Base-by-base conservation (phyloP, 2,113 vertebrate genomes). In the Sakesphorus luctuosus region DNA sequence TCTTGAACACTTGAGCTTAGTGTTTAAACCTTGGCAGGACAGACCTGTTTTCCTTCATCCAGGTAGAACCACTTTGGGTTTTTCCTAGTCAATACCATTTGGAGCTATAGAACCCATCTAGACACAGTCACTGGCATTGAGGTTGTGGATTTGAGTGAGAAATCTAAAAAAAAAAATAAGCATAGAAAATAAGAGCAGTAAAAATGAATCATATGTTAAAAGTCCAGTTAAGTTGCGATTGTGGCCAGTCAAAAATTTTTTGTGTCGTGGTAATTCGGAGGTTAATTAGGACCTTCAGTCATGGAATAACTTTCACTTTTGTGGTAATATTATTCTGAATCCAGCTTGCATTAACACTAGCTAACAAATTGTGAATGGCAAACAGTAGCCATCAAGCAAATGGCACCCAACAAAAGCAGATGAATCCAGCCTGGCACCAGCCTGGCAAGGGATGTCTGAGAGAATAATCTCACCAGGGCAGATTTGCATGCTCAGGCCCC, bases 401-500 rank as follows among this genome's bases (percentile, higher is more conserved):
- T 1, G 2, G 7, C 55, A 44, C 83, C 53, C 68, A 65, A 67
- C 11, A 63, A 76, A 88, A 82, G 55, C 38, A 85, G 62, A 52
- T 20, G 33, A 92, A 81, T 78, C 38, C 63, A 88, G 52, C 65
- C 82, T 86, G 47, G 50, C 84, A 72, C 69, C 38, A 94, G 7
- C 28, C 55, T 76, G 47, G 72, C 66, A 85, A 74, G 69, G 29
- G 26, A 58, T 78, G 62, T 35, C 79, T 77, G 76, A 72, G 66
- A 56, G 31, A 35, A 36, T 83, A 19, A 75, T 89, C 89, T 91
- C 46, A 61, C 28, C 53, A 52, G 6, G 28, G 13, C 53, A 72
- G 73, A 72, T 93, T 72, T 93, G 62, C 91, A 83, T 92, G 26
- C 36, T 44, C 43, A 68, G 43, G 28, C 46, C 55, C 66, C 77